These are phyloP conservation scores for Protobothrops mucrosquamatus DNA, from an alignment of 2,113 vertebrate genomes.

Conservation along the genomic window DNA sequence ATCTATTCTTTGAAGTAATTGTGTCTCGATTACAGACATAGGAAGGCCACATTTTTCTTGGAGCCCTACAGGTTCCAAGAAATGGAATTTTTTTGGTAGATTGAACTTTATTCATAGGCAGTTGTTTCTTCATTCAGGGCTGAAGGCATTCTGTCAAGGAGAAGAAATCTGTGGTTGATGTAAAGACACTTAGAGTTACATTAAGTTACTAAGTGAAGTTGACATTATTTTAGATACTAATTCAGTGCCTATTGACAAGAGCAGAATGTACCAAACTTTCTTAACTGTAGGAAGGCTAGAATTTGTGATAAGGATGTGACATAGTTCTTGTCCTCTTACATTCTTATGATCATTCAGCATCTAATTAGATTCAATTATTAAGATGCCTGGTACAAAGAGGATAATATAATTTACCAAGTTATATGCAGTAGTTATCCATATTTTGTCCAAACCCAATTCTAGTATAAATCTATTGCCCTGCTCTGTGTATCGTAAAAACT, in stretches of 20 bases:
- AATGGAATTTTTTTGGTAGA: not conserved
- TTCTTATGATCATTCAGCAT: not conserved
- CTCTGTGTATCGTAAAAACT: not conserved
- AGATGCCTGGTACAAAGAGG: not conserved
- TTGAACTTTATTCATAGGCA: not conserved
- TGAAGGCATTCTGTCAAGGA: too few species aligned
- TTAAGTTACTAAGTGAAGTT: not conserved
- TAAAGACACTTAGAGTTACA: not conserved
- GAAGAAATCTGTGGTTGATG: not conserved
- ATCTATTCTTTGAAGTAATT: not conserved
- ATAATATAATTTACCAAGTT: not conserved
- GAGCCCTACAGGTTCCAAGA: not conserved
- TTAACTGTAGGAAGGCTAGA: not conserved
- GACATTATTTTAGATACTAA: not conserved
- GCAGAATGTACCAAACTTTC: not conserved
- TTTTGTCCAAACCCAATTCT: not conserved
- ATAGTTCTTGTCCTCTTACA: not conserved
- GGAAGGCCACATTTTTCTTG: not conserved
- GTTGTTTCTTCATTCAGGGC: not conserved
- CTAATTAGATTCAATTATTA: not conserved
- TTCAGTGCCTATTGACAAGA: not conserved
- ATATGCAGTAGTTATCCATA: not conserved
- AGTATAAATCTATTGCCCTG: not conserved
- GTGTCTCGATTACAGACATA: not conserved
- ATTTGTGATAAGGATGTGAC: not conserved